A percentile compares a stretch with the other conserved stretches of the same genome.
phyloP scores from a whole-genome alignment of 2,888 invertebrate genomes.

The Zele albiditarsus region DNA sequence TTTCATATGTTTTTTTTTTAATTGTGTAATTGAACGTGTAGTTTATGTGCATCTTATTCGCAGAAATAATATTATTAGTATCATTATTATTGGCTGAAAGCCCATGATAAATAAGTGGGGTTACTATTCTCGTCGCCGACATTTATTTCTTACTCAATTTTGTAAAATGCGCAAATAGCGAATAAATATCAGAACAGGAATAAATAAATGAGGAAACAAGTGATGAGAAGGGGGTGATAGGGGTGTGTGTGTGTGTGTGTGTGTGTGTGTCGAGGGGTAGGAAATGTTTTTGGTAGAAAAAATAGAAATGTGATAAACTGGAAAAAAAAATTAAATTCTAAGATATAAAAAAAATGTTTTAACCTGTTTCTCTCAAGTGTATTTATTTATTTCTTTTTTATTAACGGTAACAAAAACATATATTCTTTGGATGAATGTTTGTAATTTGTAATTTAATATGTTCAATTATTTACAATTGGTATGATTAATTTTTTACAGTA shows the following conservation, averaged over 20 bases:
- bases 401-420: no score
- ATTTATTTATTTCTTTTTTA: no score
- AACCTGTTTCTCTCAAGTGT: no score
- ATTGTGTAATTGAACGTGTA: neutral
- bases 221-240: no score
- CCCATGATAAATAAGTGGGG: neutral
- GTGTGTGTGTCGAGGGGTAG: no score
- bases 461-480: neutral
- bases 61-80: neutral
- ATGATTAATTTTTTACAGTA: neutral
- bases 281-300: no score
- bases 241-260: no score
- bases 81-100: neutral
- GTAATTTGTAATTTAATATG: neutral
- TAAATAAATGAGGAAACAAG: neutral
- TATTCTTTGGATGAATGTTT: no score
- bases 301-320: no score
- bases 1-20: neutral
- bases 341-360: no score
- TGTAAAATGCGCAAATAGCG: neutral
- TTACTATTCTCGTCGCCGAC: neutral
- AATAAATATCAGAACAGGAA: neutral
- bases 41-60: neutral
- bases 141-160: constrained; percentile 3
- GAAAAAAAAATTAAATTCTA: no score